Conservation (phyloP, 2,888 invertebrate species). For the Phengaris arion region DNA sequence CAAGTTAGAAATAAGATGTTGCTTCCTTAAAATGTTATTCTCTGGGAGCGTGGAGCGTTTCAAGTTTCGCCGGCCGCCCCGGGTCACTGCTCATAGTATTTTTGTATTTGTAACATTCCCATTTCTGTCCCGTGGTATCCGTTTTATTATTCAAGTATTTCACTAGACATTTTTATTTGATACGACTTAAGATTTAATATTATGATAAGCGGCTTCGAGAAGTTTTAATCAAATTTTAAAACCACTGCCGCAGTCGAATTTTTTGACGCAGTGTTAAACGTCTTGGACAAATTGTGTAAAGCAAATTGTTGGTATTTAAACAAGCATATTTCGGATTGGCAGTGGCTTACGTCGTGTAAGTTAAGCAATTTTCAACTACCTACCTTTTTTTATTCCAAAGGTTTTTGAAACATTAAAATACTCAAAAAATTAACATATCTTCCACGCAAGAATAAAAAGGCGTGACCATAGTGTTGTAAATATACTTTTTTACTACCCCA, state of each 20-base stretch:
- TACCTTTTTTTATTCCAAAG: no score
- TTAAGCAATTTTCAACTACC: no score
- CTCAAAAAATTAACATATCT: neutral
- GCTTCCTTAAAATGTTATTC: constrained; percentile 29
- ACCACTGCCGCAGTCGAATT: neutral
- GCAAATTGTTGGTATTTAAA: neutral
- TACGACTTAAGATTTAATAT: constrained; percentile 9
- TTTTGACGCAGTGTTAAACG: neutral
- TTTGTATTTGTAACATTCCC: constrained; percentile 27
- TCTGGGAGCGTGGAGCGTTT: constrained; percentile 29
- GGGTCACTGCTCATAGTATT: constrained; percentile 31
- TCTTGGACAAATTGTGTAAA: neutral
- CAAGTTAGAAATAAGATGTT: constrained; percentile 30
- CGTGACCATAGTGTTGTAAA: neutral
- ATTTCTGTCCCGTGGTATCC: constrained; percentile 27
- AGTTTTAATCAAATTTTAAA: neutral
- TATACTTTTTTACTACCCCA: neutral
- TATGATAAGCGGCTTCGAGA: neutral
- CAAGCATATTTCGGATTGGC: neutral
- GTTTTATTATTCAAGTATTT: constrained; percentile 31
- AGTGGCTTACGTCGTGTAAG: no score
- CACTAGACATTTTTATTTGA: constrained; percentile 23
- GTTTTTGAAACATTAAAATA: no score
- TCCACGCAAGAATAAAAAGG: neutral
- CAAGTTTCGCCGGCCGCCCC: constrained; percentile 32